These are phyloP conservation scores for Coendou prehensilis DNA, from an alignment of 2,797 vertebrate species.

Conservation along the genomic window DNA sequence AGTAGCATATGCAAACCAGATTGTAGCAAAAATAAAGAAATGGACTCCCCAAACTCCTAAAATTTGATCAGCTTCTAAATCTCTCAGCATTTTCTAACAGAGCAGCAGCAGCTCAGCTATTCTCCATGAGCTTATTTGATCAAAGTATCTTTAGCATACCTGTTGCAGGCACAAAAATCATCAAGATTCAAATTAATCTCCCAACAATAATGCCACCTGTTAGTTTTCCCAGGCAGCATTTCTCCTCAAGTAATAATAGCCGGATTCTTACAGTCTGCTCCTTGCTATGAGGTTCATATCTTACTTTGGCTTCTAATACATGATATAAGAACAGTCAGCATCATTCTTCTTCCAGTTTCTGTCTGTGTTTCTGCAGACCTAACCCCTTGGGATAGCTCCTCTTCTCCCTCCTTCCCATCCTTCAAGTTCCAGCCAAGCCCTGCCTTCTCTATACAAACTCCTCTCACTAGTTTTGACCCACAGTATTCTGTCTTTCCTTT, in stretches of 20 bases:
- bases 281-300: not conserved
- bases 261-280: not conserved
- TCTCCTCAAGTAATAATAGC: not conserved
- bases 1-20: not conserved
- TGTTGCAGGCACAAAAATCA: not conserved
- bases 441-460: not conserved
- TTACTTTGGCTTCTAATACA: not conserved
- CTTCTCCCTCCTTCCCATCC: not conserved
- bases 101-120: no score
- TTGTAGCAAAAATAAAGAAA: not conserved
- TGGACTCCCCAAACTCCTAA: not conserved
- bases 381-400: not conserved
- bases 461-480: not conserved
- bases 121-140: not conserved
- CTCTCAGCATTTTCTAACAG: not conserved
- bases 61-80: not conserved
- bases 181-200: not conserved
- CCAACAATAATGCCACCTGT: constrained; percentile 48
- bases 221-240: not conserved
- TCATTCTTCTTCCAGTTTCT: not conserved
- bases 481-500: not conserved
- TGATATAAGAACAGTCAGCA: not conserved
- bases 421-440: no score
- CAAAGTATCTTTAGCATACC: not conserved
- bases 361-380: not conserved